Percentiles rank a stretch among this genome's conserved stretches.
These are phyloP conservation scores for Neosilurus mollespiculum DNA, from an alignment of 2,797 vertebrate species.

Conservation along the genomic window DNA sequence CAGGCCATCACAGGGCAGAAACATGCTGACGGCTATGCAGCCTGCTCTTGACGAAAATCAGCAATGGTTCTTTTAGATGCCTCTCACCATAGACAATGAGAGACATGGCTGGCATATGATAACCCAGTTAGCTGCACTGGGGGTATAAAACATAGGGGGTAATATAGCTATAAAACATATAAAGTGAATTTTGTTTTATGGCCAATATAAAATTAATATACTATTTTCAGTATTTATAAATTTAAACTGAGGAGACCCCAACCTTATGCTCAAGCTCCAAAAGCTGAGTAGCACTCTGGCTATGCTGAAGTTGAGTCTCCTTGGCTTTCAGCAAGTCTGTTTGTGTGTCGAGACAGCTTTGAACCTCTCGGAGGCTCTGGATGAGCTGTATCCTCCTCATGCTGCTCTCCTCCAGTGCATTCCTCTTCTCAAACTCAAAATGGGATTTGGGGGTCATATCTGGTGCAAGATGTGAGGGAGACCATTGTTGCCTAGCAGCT, in stretches of 20 bases:
- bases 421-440: constrained; percentile 54
- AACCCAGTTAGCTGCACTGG: too few relatives aligned
- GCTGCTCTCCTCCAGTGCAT: constrained; percentile 57
- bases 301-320: constrained; percentile 63
- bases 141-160: too few relatives aligned
- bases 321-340: constrained; percentile 60
- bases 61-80: too few relatives aligned
- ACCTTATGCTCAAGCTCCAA: constrained; percentile 73
- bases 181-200: neutral
- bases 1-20: too few relatives aligned
- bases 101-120: too few relatives aligned
- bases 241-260: neutral
- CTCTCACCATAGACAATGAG: too few relatives aligned
- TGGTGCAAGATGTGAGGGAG: constrained; percentile 63
- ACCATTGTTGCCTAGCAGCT: constrained; percentile 63
- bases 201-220: too few relatives aligned
- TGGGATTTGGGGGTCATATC: constrained; percentile 45
- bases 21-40: too few relatives aligned
- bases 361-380: constrained; percentile 60
- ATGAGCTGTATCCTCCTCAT: constrained; percentile 54
- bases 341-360: constrained; percentile 58
- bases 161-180: neutral
- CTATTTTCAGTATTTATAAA: too few relatives aligned
- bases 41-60: too few relatives aligned
- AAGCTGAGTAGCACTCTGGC: constrained; percentile 57